Conservation (phyloP, 1,140 invertebrate species). For the Microplitis demolitor region DNA sequence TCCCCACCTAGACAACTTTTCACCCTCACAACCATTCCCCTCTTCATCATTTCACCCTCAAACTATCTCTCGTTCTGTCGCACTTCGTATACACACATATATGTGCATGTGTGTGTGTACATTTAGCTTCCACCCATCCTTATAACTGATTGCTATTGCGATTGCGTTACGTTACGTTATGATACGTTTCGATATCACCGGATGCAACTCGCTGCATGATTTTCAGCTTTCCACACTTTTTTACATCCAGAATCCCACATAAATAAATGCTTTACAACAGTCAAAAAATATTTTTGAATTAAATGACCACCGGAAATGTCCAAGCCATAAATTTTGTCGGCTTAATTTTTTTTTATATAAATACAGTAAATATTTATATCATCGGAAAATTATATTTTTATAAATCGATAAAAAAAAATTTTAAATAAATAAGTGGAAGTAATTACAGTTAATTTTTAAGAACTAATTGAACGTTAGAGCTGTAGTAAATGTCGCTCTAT, state of each 20-base stretch:
- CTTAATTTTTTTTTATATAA: too few relatives aligned
- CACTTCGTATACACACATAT: not conserved
- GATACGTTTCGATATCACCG: constrained; percentile 19
- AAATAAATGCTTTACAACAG: too few relatives aligned
- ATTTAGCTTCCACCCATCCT: constrained; percentile 18
- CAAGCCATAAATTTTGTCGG: too few relatives aligned
- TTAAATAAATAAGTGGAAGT: too few relatives aligned
- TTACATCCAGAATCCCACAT: not conserved
- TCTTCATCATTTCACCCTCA: constrained; percentile 13
- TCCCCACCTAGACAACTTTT: constrained; percentile 35
- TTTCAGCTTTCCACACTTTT: not conserved
- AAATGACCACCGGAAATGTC: too few relatives aligned
- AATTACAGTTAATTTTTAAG: too few relatives aligned
- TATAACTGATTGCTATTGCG: constrained; percentile 32
- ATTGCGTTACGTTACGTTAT: constrained; percentile 37
- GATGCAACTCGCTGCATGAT: not conserved
- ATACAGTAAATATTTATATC: too few relatives aligned
- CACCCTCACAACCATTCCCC: constrained; percentile 14
- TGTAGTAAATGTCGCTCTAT: not conserved
- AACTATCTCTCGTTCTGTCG: constrained; percentile 3
- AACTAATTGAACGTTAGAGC: too few relatives aligned
- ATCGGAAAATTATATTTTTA: too few relatives aligned
- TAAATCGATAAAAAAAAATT: too few relatives aligned
- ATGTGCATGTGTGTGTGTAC: not conserved
- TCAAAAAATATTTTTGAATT: too few relatives aligned